Evolutionary conservation across 2,797 vertebrate species (phyloP), one percentile per base, ranked within the genome.

Genomic region (Acrossocheilus fasciatus): DNA sequence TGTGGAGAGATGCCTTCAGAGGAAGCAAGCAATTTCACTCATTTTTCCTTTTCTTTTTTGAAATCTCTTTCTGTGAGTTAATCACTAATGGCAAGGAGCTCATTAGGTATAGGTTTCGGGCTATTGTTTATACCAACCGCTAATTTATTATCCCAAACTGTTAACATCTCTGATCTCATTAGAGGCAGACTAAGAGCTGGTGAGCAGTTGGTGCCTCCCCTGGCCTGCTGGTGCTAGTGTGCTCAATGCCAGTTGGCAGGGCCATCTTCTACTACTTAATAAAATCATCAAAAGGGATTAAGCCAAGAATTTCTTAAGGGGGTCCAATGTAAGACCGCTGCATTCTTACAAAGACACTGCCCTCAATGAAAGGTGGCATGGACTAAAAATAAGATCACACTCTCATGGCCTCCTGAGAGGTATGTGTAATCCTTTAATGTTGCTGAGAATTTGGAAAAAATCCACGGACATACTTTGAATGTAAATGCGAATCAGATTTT

Each of bases 211-310:
- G 91, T 79, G 41, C 91, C 90, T 93, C 94, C 90, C 91, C 92
- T 92, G 92, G 93, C 91, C 91, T 93, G 89, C 91, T 91, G 91
- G 94, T 91, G 87, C 95, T 93, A 91, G 69, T 91, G 87, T 88
- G 90, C 88, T 91, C 89, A 92, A 93, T 96, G 96, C 95, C 95
- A 96, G 94, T 96, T 96, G 96, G 96, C 96, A 96, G 91, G 92
- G 91, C 85, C 92, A 92, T 93, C 94, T 89, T 91, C 92, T 92
- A 93, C 94, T 93, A 95, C 96, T 97, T 97, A 97, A 97, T 97
- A 96, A 98, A 97, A 97, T 96, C 96, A 98, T 97, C 96, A 96
- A 94, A 96, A 94, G 93, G 95, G 95, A 97, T 97, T 97, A 86
- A 96, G 94, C 92, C 92, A 91, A 93, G 93, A 94, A 95, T 96